Percentiles rank a stretch among this genome's conserved stretches.
Conservation (phyloP, 1,140 invertebrate genomes). For the Lepidurus arcticus region DNA sequence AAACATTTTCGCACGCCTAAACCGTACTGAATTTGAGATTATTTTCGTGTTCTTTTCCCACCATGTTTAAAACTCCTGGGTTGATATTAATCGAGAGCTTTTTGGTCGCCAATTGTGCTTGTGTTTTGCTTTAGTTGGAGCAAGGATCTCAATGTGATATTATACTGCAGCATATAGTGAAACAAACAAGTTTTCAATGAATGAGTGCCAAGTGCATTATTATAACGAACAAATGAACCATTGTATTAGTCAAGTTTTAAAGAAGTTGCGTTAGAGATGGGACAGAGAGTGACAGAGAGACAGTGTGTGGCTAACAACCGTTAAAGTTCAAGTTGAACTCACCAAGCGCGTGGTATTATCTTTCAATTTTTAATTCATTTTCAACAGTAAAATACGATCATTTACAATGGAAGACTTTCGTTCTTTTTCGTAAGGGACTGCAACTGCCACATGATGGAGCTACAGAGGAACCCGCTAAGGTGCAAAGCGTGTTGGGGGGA, state of each 20-base stretch:
- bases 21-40: not conserved
- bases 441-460: not conserved
- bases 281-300: too few relatives aligned
- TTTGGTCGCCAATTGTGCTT: not conserved
- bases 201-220: not conserved
- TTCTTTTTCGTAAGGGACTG: not conserved
- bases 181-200: not conserved
- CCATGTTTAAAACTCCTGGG: not conserved
- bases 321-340: too few relatives aligned
- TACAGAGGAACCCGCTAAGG: not conserved
- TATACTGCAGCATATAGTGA: conserved; percentile 13
- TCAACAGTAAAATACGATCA: not conserved
- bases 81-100: not conserved
- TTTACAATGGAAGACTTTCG: conserved; percentile 26
- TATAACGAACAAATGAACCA: not conserved
- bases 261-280: not conserved
- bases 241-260: conserved; percentile 12
- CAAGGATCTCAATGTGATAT: conserved; percentile 32
- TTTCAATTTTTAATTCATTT: not conserved
- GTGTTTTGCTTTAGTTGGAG: conserved; percentile 25
- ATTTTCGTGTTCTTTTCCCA: conserved; percentile 22
- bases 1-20: conserved; percentile 32
- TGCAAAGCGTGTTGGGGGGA: not conserved
- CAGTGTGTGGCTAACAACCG: too few relatives aligned
- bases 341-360: too few relatives aligned